Percentiles rank a stretch among this genome's conserved stretches.
phyloP scores from a whole-genome alignment of 1,140 invertebrate genomes.

The Aphidius ervi region DNA sequence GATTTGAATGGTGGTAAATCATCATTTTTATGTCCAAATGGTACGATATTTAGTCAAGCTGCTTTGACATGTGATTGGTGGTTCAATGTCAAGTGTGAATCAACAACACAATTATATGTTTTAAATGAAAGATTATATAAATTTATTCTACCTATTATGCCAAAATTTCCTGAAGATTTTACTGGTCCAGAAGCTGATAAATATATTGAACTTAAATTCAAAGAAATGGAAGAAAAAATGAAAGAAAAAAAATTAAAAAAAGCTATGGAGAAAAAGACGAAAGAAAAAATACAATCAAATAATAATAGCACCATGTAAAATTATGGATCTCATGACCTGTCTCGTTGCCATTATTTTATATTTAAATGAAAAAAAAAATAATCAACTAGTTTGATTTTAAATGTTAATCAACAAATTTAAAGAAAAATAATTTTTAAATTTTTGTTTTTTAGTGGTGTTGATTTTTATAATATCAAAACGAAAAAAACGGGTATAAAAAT shows the following conservation, averaged over 20 bases:
- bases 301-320: slow-evolving; percentile 22
- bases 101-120: slow-evolving; percentile 78
- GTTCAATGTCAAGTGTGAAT: slow-evolving; percentile 83
- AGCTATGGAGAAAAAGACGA: slow-evolving; percentile 38
- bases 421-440: too few relatives aligned
- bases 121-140: slow-evolving; percentile 84
- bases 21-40: slow-evolving; percentile 86
- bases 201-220: slow-evolving; percentile 76
- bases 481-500: slow-evolving; percentile 25
- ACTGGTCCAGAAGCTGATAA: slow-evolving; percentile 79
- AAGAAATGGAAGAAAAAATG: slow-evolving; percentile 77
- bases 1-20: slow-evolving; percentile 87
- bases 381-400: too few relatives aligned
- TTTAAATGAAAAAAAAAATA: background rate
- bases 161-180: slow-evolving; percentile 84
- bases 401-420: too few relatives aligned
- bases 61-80: slow-evolving; percentile 86
- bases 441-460: too few relatives aligned
- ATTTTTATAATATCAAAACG: too few relatives aligned
- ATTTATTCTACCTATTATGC: slow-evolving; percentile 77
- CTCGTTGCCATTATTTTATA: slow-evolving; percentile 34
- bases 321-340: slow-evolving; percentile 22
- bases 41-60: slow-evolving; percentile 86
- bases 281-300: slow-evolving; percentile 32
- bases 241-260: slow-evolving; percentile 50